Base-by-base conservation (phyloP, 2,888 invertebrate genomes). In the Zaprionus lineosus region DNA sequence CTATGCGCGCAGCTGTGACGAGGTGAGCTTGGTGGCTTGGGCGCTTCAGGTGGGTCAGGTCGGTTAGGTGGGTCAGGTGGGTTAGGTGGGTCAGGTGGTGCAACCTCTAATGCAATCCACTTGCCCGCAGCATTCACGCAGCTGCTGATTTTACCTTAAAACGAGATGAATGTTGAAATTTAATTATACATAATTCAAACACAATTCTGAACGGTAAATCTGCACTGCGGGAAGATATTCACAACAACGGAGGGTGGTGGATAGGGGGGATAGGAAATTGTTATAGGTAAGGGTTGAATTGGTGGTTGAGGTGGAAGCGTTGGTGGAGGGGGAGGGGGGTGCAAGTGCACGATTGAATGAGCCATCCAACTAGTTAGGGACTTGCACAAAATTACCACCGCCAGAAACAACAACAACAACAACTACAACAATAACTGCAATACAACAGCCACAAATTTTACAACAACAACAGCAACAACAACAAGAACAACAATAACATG, bases 141-240 rank as follows among this genome's bases (percentile, higher is more conserved):
- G 61, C 21, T 61, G 61, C 47, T 57, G 39, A 53, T 41, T 59
- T 64, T 58, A 46, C 53, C 62, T 62, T 56, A 60, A 51, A 70
- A 62, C 44, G 61, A 75, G 79, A 74, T 70, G 75, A 78, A 82
- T 73, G 60, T 59, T 73, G 70, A 78, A 83, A 75, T 75, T 82
- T 63, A 82, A 82, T 78, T 82, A 75, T 75, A 82, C 79, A 82
- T 82, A 72, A 82, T 78, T 82, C 70, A 78, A 74, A 67, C 64
- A 69, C 59, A 78, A 64, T 82, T 69, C 58, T 57, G 52, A 55
- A 67, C 64, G 66, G 56, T 64, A 67, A 82, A 67, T 75, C 72
- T 58, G 57, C 31, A 41, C 9, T 19, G 59, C 59, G 36, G 36
- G 12, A 59, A 24, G 21, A 26, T n/a, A n/a, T n/a, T n/a, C n/a